Evolutionary conservation across 2,113 vertebrate species (phyloP), one percentile per base, ranked within the genome.

Genomic region (Apteryx mantelli): DNA sequence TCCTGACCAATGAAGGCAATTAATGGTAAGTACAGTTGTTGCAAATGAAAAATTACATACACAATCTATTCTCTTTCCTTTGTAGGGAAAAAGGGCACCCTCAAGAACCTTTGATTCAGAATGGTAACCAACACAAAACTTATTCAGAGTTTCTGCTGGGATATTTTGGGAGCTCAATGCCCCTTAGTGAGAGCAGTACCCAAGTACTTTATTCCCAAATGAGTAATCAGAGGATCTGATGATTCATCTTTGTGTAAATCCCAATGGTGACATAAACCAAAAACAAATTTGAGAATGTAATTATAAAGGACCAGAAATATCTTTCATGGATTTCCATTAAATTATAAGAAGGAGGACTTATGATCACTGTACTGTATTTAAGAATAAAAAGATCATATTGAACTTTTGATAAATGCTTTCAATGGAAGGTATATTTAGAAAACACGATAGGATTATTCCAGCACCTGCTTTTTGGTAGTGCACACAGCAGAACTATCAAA

Each of bases 391-490:
- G 77, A 91, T 46, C 36, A 82, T 71, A n/a, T 2, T 30, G 38
- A 91, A 40, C 28, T 70, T 63, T 77, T 95, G 64, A 84, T 56
- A 86, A 95, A 83, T 32, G 87, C 68, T 70, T 96, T 88, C 60
- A 94, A 46, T 32, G n/a, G 52, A 78, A 79, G 30, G 63, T 70
- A 32, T 70, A 46, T 79, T 92, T 66, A 96, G 82, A 91, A 97
- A 95, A 93, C 77, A 78, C 69, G 69, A 48, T 18, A 16, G 82
- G 21, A 44, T 95, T 95, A 96, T 86, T 95, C 79, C 95, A 96
- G 88, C 71, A 92, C 85, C 80, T 95, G 78, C 68, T 87, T 97
- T 93, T 96, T 93, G 78, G 91, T 68, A 86, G 71, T 48, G 91
- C 91, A 87, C 63, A 86, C 40, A 93, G 50, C 18, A 81, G 32